Base-by-base conservation (phyloP, 2,888 invertebrate species). In the Anarsia innoxiella region DNA sequence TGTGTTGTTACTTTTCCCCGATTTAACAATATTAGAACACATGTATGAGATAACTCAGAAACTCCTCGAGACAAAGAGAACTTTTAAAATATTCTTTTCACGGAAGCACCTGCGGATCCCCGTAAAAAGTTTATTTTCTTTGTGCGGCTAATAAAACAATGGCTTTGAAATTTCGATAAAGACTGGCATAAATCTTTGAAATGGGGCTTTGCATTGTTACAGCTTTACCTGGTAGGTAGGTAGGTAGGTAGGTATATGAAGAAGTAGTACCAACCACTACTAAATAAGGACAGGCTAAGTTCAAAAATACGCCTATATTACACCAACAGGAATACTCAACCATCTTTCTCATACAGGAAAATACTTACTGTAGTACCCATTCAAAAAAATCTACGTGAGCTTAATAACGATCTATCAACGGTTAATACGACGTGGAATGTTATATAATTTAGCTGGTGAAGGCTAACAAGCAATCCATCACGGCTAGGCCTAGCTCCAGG, bases 51-150 rank as follows among this genome's bases (percentile, higher is more conserved):
- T 34, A 43, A 30, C 6, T 19, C 19, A 19, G 19, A 5, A 19
- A n/a, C 6, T 46, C 44, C 44, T 15, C 25, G 39, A 42, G 40
- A 46, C 40, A 44, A 44, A 36, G 42, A 37, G 32, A 49, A 49
- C 38, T 51, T 50, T 45, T 48, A 46, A 52, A 50, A 48, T 52
- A 52, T 50, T 49, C 47, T 46, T 39, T 46, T 46, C 52, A 41
- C 44, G 41, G 37, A 35, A 34, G 37, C 46, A 50, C 45, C 50
- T 46, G 48, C 36, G 42, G 42, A 34, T 39, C 35, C 39, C 39
- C 15, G 29, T 35, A 32, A 39, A 50, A 42, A 35, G 27, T 41
- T 37, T 41, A 27, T 41, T 37, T 31, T 34, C 41, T 41, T 37
- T 37, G 30, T 37, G 25, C 30, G 3, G 28, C 6, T 40, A 31